A percentile compares a stretch with the other conserved stretches of the same genome.
These are phyloP conservation scores for Pachycephus smyrnensis DNA, from an alignment of 2,888 invertebrate species.

Conservation along the genomic window DNA sequence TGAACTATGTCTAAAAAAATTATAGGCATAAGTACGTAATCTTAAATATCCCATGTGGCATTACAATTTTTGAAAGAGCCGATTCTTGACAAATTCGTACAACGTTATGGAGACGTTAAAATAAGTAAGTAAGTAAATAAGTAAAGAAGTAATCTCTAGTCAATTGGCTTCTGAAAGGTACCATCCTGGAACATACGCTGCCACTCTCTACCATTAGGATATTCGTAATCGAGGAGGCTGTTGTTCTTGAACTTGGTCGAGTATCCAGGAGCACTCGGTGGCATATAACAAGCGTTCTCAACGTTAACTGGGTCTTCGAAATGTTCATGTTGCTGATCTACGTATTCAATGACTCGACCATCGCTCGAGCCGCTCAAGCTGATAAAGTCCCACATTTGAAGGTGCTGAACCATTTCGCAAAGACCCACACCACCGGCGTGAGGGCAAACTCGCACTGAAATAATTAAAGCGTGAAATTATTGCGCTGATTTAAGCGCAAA, in stretches of 20 bases:
- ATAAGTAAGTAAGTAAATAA: too few species aligned
- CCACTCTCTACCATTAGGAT: conserved; percentile 86
- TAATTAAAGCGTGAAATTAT: not conserved
- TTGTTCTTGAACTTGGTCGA: conserved; percentile 81
- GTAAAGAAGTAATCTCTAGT: not conserved
- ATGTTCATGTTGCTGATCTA: conserved; percentile 92
- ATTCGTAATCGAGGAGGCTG: conserved; percentile 77
- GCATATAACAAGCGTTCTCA: conserved; percentile 78
- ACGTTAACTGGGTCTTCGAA: conserved; percentile 81
- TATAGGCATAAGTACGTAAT: too few species aligned
- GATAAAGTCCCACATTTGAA: conserved; percentile 90
- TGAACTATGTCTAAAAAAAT: too few species aligned
- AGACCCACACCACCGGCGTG: conserved; percentile 96
- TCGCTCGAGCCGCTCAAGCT: conserved; percentile 78
- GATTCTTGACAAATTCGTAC: too few species aligned
- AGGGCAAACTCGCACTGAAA: conserved; percentile 89
- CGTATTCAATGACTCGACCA: conserved; percentile 84
- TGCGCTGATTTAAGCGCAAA: not conserved
- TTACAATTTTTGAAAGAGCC: too few species aligned
- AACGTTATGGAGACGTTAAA: too few species aligned
- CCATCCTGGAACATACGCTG: conserved; percentile 74
- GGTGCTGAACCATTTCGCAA: conserved; percentile 94
- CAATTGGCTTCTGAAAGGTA: conserved; percentile 69
- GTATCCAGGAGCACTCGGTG: conserved; percentile 85
- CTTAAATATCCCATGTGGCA: too few species aligned